Conservation (phyloP, 2,113 vertebrate species). For the Labrus mixtus region DNA sequence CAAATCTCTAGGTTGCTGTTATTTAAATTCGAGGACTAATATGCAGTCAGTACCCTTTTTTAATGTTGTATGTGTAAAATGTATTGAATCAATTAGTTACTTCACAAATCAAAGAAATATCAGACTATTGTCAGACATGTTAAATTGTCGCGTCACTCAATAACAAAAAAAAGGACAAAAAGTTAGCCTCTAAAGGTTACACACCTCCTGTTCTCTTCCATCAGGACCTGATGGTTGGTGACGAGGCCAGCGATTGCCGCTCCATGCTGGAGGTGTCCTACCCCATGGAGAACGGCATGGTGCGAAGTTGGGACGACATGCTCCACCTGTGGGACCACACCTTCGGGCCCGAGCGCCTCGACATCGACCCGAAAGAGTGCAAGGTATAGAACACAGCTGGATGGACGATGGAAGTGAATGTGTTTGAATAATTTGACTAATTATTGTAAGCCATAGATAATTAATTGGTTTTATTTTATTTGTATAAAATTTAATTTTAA, state of each 20-base stretch:
- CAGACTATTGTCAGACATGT: background rate
- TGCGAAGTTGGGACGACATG: conserved; percentile 98
- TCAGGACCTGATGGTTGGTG: conserved; percentile 98
- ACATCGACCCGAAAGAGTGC: conserved; percentile 92
- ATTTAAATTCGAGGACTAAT: no score
- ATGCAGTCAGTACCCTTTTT: no score
- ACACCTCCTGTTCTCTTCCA: conserved; percentile 8
- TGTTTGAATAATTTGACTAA: no score
- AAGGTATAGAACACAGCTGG: conserved; percentile 82
- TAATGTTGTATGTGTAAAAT: no score
- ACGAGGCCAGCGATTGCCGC: conserved; percentile 95
- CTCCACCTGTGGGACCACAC: conserved; percentile 98
- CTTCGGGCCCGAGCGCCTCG: conserved; percentile 92
- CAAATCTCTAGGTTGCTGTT: no score
- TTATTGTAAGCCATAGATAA: no score
- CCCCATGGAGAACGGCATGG: conserved; percentile 98
- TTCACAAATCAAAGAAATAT: background rate
- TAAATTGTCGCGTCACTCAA: background rate
- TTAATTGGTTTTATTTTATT: no score
- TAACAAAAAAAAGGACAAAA: background rate
- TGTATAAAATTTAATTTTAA: no score
- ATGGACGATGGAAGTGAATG: background rate
- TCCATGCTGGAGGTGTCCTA: conserved; percentile 97
- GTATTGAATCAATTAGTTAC: no score
- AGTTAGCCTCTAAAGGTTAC: background rate